These are phyloP conservation scores for Xyrauchen texanus DNA, from an alignment of 2,113 vertebrate species.

Conservation along the genomic window DNA sequence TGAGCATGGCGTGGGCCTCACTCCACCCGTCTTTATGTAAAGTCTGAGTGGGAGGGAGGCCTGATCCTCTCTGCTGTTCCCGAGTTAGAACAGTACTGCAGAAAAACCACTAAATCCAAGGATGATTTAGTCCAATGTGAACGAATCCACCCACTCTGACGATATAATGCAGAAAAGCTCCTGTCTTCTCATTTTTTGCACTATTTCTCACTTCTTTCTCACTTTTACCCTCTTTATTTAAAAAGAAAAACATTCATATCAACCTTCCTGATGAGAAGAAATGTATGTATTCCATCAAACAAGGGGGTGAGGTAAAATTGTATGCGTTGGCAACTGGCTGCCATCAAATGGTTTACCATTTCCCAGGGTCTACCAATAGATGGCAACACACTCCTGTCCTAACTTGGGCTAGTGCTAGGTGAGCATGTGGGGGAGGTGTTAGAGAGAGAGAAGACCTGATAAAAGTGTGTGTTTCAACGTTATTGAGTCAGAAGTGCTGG, in stretches of 20 bases:
- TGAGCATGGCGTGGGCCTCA: conserved; percentile 61
- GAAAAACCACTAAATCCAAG: background rate
- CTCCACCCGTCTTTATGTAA: conserved; percentile 68
- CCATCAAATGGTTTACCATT: background rate
- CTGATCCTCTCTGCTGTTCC: conserved; percentile 43
- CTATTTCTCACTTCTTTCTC: background rate
- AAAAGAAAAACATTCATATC: background rate
- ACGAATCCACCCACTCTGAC: conserved; percentile 28
- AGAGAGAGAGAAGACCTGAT: conserved; percentile 56
- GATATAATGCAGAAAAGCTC: background rate
- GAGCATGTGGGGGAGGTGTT: conserved; percentile 39
- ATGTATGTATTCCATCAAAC: background rate
- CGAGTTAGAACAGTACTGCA: conserved; percentile 25
- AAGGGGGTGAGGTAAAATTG: too few relatives aligned
- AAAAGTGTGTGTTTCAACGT: conserved; percentile 55
- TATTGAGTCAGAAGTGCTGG: conserved; percentile 48
- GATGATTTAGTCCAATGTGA: conserved; percentile 17
- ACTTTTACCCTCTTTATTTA: background rate
- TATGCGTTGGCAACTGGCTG: background rate
- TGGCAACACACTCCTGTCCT: conserved; percentile 57
- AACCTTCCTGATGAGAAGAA: background rate
- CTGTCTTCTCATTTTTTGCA: background rate
- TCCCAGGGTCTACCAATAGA: conserved; percentile 59
- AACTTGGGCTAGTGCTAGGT: conserved; percentile 60
- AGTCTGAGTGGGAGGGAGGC: conserved; percentile 65